Percentiles rank a stretch among this genome's conserved stretches.
These are phyloP conservation scores for Cancer borealis DNA, from an alignment of 2,888 invertebrate genomes.

Conservation along the genomic window DNA sequence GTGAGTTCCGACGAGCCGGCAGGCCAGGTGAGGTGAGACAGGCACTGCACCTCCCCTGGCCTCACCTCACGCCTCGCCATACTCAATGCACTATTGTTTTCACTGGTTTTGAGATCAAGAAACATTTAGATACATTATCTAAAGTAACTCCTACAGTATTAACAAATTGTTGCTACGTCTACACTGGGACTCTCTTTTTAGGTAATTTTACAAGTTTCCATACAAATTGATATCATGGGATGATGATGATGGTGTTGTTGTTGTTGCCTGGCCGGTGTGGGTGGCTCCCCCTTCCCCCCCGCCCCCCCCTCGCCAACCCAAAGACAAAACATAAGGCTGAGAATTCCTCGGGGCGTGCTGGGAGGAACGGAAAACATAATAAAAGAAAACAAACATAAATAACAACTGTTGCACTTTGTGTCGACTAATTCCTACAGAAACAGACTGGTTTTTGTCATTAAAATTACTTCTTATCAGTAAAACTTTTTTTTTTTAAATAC, in stretches of 20 bases:
- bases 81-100: background rate
- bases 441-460: background rate
- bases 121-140: slow-evolving; percentile 67
- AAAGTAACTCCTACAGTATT: slow-evolving; percentile 61
- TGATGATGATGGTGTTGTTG: background rate
- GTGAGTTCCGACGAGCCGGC: background rate
- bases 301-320: background rate
- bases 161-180: slow-evolving; percentile 46
- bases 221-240: background rate
- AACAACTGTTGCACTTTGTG: slow-evolving; percentile 11
- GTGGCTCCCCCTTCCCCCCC: background rate
- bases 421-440: slow-evolving; percentile 16
- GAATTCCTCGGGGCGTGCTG: slow-evolving; percentile 71
- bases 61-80: background rate
- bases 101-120: slow-evolving; percentile 69
- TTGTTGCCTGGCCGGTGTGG: background rate
- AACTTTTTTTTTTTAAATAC: background rate
- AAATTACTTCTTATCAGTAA: slow-evolving; percentile 42
- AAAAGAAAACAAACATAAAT: background rate
- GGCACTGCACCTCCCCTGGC: background rate
- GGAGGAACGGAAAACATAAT: slow-evolving; percentile 26
- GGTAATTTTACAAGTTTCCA: background rate
- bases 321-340: slow-evolving; percentile 40
- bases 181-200: background rate
- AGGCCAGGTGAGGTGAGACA: background rate